Conservation (phyloP, 2,113 vertebrate genomes). For the Corapipo altera region DNA sequence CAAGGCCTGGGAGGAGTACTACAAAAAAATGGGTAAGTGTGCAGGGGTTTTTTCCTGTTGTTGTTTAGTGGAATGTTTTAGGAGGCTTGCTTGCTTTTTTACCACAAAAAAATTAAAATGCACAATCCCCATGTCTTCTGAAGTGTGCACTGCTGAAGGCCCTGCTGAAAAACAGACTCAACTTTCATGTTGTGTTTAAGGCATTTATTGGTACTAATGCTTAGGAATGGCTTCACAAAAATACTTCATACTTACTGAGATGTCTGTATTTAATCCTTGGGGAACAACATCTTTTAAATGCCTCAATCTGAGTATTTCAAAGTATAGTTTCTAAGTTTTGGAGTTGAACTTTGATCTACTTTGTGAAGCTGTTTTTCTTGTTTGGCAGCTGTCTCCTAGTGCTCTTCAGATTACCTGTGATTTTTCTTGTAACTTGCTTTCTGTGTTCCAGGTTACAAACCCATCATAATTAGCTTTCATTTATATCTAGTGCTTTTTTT, state of each 20-base stretch:
- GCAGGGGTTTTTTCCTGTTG: neutral
- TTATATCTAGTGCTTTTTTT: neutral
- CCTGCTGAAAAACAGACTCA: neutral
- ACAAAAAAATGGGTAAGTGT: slow-evolving; percentile 97
- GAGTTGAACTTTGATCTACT: neutral
- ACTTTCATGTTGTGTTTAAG: neutral
- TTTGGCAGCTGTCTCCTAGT: neutral
- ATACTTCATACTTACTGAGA: neutral
- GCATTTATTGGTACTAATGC: neutral
- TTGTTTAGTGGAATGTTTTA: neutral
- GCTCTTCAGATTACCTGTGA: neutral
- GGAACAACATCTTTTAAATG: neutral
- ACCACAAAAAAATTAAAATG: fast-evolving
- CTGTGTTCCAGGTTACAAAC: neutral
- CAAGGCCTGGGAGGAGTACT: slow-evolving; percentile 99
- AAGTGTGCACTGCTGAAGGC: neutral
- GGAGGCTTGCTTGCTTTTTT: neutral
- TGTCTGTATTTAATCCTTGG: neutral
- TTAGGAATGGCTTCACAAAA: neutral
- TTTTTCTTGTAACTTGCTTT: neutral
- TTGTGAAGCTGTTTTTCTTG: neutral
- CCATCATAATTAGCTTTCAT: neutral
- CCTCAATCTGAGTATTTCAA: neutral
- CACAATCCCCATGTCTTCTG: fast-evolving
- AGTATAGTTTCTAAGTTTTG: neutral